Evolutionary conservation across 2,113 vertebrate genomes (phyloP), one percentile per base, ranked within the genome.

Genomic region (Gulo gulo): DNA sequence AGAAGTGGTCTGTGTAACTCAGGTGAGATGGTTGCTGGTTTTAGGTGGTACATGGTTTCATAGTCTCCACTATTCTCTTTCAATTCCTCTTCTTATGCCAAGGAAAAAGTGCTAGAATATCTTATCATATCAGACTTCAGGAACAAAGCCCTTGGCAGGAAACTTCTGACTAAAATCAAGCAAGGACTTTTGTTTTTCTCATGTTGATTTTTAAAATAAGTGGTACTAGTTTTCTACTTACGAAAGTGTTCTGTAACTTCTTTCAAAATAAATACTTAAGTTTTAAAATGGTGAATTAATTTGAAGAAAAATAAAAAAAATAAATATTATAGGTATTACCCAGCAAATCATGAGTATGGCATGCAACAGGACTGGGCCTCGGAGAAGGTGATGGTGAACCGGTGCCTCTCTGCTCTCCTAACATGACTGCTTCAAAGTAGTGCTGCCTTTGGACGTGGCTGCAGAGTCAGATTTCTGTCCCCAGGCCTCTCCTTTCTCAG

Each of bases 331-430:
- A 5, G 91, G 59, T 23, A 23, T 18, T 0, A 7, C 0, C 6
- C 21, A 29, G 23, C 18, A 6, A 18, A 23, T 34, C 2, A 1
- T 1, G 29, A 42, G 21, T 0, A 0, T 13, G 39, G 59, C 2
- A 2, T 1, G 7, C 23, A 24, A 24, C 1, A 5, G 14, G 6
- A 23, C 13, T 63, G 80, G 50, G 47, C 55, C 12, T 29, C 12
- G 16, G 81, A 39, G 24, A 15, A 21, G 5, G n/a, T 5, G 20
- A 15, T 4, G 15, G 21, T 8, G 34, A 18, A 21, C 45, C 4
- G 24, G 23, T 6, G 24, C 9, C 7, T 20, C 45, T 52, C n/a
- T 42, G 18, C 26, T 61, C 26, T 61, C 36, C 36, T 57, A 24
- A 10, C 42, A 1, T 67, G 69, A 34, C 26, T 14, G 7, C 55